phyloP scores from a whole-genome alignment of 2,113 vertebrate species.

The Emberiza fucata region DNA sequence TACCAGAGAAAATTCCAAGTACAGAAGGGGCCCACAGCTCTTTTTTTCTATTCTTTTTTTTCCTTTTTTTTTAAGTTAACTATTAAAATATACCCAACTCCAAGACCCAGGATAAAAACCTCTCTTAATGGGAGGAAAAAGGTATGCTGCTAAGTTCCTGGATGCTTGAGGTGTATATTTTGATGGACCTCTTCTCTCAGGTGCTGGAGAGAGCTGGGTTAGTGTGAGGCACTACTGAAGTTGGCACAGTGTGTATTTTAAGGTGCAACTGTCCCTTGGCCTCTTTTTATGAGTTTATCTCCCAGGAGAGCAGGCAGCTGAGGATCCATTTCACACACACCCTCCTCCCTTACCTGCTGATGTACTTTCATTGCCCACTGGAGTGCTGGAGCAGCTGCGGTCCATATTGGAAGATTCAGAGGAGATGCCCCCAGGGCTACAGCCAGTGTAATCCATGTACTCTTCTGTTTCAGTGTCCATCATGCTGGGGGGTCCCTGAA shows the following conservation, averaged over 20 bases:
- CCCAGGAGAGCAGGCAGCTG: neutral
- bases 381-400: constrained; percentile 97
- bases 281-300: neutral
- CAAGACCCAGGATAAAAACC: neutral
- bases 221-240: neutral
- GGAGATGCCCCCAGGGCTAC: constrained; percentile 89
- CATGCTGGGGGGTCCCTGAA: constrained; percentile 73
- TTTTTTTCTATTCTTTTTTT: neutral
- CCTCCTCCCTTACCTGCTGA: constrained; percentile 82
- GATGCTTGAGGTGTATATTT: neutral
- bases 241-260: neutral
- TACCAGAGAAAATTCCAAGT: neutral
- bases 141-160: neutral
- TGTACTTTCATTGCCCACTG: constrained; percentile 91
- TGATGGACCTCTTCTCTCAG: neutral
- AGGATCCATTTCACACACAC: neutral
- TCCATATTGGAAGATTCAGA: constrained; percentile 97
- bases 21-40: neutral
- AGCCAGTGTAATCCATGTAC: constrained; percentile 91
- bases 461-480: constrained; percentile 90
- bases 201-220: neutral
- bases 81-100: neutral
- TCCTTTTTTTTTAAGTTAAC: neutral
- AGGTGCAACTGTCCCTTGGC: neutral
- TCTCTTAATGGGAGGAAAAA: neutral